Evolutionary conservation across 2,888 invertebrate species (phyloP).

Genomic region (Autographa pulchrina): DNA sequence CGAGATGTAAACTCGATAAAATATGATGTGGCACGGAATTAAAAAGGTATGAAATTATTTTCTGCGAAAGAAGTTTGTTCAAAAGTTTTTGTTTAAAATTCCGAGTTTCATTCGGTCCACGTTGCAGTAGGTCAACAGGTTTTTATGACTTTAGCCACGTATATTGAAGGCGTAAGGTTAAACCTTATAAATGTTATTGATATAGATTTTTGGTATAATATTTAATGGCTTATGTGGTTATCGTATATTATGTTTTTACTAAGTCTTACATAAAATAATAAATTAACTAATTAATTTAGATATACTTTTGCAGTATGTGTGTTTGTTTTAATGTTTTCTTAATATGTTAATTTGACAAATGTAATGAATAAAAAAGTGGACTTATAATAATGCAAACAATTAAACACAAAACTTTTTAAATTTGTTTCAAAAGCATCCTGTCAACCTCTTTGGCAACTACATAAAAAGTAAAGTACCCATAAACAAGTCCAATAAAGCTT

Average conservation of each 20-base stretch:
- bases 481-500: background rate
- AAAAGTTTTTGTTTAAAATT: conserved; percentile 38
- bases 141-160: conserved; percentile 30
- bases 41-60: conserved; percentile 35
- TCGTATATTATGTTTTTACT: background rate
- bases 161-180: background rate
- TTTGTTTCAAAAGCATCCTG: too few relatives aligned
- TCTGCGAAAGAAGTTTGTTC: conserved; percentile 37
- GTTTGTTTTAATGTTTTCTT: too few relatives aligned
- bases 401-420: too few relatives aligned
- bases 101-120: conserved; percentile 25
- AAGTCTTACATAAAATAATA: too few relatives aligned
- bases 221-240: too few relatives aligned
- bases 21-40: conserved; percentile 20
- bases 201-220: background rate
- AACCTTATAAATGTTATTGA: background rate
- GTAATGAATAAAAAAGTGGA: too few relatives aligned
- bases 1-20: background rate
- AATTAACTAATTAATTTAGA: too few relatives aligned
- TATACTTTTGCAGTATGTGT: too few relatives aligned
- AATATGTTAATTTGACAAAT: too few relatives aligned
- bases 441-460: background rate
- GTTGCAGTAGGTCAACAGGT: conserved; percentile 46
- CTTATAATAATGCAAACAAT: too few relatives aligned
- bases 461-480: background rate